phyloP scores from a whole-genome alignment of 2,888 invertebrate species.

The Heliconius charithonia region DNA sequence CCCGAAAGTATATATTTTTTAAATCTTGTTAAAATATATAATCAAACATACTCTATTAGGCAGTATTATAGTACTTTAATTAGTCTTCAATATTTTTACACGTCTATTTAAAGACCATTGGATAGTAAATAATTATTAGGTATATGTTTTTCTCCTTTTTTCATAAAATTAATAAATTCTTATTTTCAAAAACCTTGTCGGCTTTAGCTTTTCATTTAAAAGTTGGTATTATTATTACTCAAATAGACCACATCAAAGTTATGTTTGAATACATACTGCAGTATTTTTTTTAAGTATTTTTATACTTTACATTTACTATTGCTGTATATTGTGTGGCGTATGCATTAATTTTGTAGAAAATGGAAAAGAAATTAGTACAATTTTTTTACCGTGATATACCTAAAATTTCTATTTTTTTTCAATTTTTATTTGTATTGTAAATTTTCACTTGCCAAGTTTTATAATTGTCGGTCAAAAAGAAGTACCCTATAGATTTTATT shows the following conservation, averaged over 20 bases:
- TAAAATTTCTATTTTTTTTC: too few species aligned
- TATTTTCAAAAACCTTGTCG: background rate
- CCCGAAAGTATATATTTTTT: background rate
- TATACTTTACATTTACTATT: background rate
- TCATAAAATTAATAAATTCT: background rate
- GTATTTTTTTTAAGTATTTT: background rate
- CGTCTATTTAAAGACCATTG: background rate
- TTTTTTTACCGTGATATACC: too few species aligned
- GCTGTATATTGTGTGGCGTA: too few species aligned
- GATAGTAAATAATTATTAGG: background rate
- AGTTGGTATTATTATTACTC: background rate
- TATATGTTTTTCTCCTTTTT: background rate
- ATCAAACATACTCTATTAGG: background rate
- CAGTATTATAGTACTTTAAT: background rate
- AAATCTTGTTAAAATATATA: background rate
- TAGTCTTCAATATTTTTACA: background rate
- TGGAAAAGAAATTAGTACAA: too few species aligned
- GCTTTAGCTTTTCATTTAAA: conserved; percentile 5
- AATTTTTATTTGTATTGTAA: too few species aligned
- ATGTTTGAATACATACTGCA: conserved; percentile 8
- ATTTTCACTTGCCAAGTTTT: too few species aligned
- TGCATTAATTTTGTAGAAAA: too few species aligned
- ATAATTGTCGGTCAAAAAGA: too few species aligned
- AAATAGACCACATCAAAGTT: conserved; percentile 22
- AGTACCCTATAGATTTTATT: too few species aligned